Evolutionary conservation across 2,113 vertebrate species (phyloP), one percentile per base, ranked within the genome.

Genomic region (Emydura subglobosa): DNA sequence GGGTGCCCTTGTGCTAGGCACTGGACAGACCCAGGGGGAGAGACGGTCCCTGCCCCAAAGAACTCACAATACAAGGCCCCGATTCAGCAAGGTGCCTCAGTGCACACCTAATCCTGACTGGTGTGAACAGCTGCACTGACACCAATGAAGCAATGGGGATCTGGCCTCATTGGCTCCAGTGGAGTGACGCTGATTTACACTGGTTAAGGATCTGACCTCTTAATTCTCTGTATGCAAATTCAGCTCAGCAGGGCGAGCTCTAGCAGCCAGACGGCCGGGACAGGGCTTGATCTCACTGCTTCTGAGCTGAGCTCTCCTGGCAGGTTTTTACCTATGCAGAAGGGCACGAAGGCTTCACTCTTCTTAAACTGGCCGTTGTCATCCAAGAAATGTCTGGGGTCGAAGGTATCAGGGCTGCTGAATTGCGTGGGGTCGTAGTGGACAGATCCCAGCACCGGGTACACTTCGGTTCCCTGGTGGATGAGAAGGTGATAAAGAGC

Each of bases 311-410:
- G 21, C 53, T 53, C n/a, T 6, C 8, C 12, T 9, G 39, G 21
- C 7, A 54, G 22, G 49, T n/a, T 80, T 94, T 90, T 97, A 98
- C 97, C 97, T 1, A 97, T 65, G 44, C 96, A 97, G 88, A 98
- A 98, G 10, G 98, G 91, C 76, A 97, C 5, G 25, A 97, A 97
- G 19, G 96, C 95, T 7, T 95, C 95, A 21, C 5, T 97, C 87
- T 94, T 97, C 94, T 98, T 98, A 93, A 98, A 97, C 44, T 91
- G 90, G 13, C 97, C 97, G 1, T 98, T 97, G 21, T 97, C 95
- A 57, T 97, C 96, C 88, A 97, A 90, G 87, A 98, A 98, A 86
- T 97, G 98, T 55, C 94, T 83, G 7, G 97, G 97, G 47, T 98
- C 76, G 94, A 98, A 98, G 4, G 93, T 84, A 8, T 2, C 1